These are phyloP conservation scores for Idaea dimidiata DNA, from an alignment of 2,888 invertebrate species.

Conservation along the genomic window DNA sequence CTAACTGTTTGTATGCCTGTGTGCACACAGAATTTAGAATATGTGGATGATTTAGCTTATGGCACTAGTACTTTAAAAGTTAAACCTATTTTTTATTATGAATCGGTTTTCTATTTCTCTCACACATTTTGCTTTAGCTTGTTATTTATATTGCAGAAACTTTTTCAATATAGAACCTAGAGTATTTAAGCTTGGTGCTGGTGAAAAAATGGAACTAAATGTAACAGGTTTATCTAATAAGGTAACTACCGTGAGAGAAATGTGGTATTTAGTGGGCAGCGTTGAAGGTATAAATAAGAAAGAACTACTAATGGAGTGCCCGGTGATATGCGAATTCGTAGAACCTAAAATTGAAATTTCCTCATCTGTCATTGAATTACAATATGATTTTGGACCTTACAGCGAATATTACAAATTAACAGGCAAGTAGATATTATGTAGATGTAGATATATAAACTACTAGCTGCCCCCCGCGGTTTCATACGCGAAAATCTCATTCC, in stretches of 20 bases:
- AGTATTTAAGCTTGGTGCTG: conserved; percentile 65
- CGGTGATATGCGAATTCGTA: conserved; percentile 78
- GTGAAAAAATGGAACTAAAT: conserved; percentile 62
- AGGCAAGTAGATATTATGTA: conserved; percentile 50
- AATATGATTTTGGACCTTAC: conserved; percentile 70
- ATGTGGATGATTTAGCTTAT: too few species aligned
- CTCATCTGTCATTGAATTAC: conserved; percentile 69
- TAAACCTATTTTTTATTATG: not conserved
- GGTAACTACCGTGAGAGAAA: conserved; percentile 69
- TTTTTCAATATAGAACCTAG: conserved; percentile 73
- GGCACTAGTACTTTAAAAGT: conserved; percentile 3
- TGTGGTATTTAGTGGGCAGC: conserved; percentile 80
- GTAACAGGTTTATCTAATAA: conserved; percentile 62
- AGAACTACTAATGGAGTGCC: conserved; percentile 72
- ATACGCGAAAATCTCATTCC: too few species aligned
- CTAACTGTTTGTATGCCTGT: too few species aligned
- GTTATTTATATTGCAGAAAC: conserved; percentile 40
- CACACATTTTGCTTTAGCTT: too few species aligned
- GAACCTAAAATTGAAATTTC: conserved; percentile 80
- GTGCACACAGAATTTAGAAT: too few species aligned
- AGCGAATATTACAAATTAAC: conserved; percentile 68
- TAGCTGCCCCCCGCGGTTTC: too few species aligned
- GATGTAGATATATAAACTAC: too few species aligned
- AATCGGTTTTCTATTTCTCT: too few species aligned
- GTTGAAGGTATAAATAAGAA: conserved; percentile 78